Base-by-base conservation (phyloP, 2,888 invertebrate species). In the Phanerotoma sp. region DNA sequence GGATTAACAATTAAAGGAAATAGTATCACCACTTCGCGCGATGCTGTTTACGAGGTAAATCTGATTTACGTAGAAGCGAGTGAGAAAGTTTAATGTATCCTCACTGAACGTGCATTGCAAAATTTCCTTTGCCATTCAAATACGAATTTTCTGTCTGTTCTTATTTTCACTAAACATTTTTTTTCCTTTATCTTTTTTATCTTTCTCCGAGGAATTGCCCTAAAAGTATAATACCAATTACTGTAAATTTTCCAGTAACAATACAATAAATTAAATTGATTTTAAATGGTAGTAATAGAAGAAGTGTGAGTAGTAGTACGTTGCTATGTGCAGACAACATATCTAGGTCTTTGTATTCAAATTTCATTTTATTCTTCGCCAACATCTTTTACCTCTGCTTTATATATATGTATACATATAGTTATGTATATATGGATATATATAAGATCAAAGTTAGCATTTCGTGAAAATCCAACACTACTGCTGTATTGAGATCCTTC, bases 41-140 rank as follows among this genome's bases (percentile, higher is more conserved):
- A 35, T 42, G 44, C 54, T 54, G 56, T 56, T 60, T 58, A 48
- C 50, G 50, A 52, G 57, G 52, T 51, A 56, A 53, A 58, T 54
- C 53, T 42, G 53, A 57, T 60, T 62, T 57, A 57, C 52, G 47
- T 37, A 46, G 52, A 35, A 32, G 50, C 13, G 51, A 44, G 41
- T 37, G 41, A n/a, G n/a, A 51, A 48, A 53, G 54, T 51, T 62
- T 57, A 60, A 62, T 62, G 47, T 45, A 57, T 44, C 50, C 50
- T 28, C 25, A 51, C 25, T 20, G 41, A 33, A 38, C 28, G 35
- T 40, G 47, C 45, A 38, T 50, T 40, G 33, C 28, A 35, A 20
- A 13, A 18, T 28, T 33, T 45, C 45, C 45, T 51, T 44, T 37
- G 51, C 44, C 42, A 56, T 56, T 51, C 51, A 45, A 51, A 56